phyloP scores from a whole-genome alignment of 2,113 vertebrate species.

The Odobenus rosmarus region DNA sequence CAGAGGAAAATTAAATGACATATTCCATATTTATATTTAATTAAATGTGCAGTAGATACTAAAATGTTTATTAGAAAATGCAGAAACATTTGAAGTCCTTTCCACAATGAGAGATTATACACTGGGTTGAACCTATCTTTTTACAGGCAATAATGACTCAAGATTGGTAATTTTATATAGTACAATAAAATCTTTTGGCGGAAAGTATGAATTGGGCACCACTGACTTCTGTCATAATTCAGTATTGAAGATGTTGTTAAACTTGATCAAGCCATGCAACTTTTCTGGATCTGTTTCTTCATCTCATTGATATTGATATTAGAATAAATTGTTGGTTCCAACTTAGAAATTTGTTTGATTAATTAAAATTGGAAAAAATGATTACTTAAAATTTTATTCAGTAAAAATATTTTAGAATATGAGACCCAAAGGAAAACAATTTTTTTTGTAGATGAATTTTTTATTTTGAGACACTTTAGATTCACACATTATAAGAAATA shows the following conservation, averaged over 20 bases:
- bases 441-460: background rate
- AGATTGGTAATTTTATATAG: background rate
- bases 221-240: background rate
- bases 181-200: background rate
- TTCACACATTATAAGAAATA: background rate
- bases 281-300: background rate
- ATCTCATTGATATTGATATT: background rate
- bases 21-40: background rate
- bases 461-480: background rate
- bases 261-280: background rate
- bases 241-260: background rate
- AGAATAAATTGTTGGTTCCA: background rate
- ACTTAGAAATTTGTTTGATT: background rate
- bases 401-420: constrained; percentile 25
- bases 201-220: background rate
- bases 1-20: background rate
- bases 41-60: background rate
- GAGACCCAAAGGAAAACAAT: background rate
- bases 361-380: background rate
- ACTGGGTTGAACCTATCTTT: background rate
- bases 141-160: background rate
- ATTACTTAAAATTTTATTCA: background rate
- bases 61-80: background rate
- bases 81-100: background rate
- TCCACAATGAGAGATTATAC: background rate